phyloP scores from a whole-genome alignment of 2,888 invertebrate species.

The Sialis fuliginosa region DNA sequence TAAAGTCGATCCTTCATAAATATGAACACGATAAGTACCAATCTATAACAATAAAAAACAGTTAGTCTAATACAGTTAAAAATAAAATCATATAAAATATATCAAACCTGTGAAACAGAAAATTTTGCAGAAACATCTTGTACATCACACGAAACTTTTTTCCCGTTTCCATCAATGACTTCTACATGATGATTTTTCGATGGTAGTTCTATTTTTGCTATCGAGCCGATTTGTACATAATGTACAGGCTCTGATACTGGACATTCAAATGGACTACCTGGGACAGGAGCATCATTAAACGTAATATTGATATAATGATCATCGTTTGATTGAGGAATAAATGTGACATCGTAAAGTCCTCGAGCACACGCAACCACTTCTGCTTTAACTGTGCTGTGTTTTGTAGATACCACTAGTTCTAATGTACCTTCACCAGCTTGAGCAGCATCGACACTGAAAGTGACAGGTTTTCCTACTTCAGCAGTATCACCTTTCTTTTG shows the following conservation, averaged over 20 bases:
- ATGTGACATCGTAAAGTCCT: constrained; percentile 83
- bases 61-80: not conserved
- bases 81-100: constrained; percentile 17
- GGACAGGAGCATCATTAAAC: constrained; percentile 82
- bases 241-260: constrained; percentile 45
- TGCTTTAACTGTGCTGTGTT: constrained; percentile 76
- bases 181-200: constrained; percentile 44
- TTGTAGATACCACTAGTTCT: constrained; percentile 80
- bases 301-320: constrained; percentile 86
- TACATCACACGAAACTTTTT: constrained; percentile 24
- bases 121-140: constrained; percentile 25
- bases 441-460: constrained; percentile 86
- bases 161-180: constrained; percentile 45
- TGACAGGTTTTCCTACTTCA: constrained; percentile 70
- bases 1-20: constrained; percentile 15
- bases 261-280: constrained; percentile 81
- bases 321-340: constrained; percentile 76
- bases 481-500: constrained; percentile 25
- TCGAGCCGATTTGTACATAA: constrained; percentile 47
- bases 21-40: constrained; percentile 5
- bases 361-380: constrained; percentile 78
- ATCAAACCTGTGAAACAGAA: constrained; percentile 30
- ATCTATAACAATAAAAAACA: not conserved
- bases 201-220: constrained; percentile 42
- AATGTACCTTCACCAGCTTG: constrained; percentile 88